Evolutionary conservation across 2,888 invertebrate species (phyloP).

Genomic region (Heliconius sara): DNA sequence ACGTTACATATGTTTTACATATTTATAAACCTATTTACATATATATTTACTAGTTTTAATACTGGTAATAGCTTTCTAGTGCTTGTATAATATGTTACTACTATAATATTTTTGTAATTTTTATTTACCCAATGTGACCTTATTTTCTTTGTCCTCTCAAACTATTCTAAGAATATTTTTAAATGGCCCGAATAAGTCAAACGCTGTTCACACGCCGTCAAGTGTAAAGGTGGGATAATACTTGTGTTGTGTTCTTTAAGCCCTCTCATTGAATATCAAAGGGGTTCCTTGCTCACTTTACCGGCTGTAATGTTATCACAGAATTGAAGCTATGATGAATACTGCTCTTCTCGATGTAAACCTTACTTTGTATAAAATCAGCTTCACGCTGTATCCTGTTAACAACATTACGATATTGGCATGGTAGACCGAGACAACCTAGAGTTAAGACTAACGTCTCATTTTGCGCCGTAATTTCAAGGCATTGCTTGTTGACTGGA

Average conservation of each 20-base stretch:
- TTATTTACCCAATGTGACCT: conserved; percentile 7
- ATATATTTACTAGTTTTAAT: not conserved
- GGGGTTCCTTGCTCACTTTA: conserved; percentile 40
- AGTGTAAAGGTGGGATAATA: conserved; percentile 43
- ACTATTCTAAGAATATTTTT: conserved; percentile 2
- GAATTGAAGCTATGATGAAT: not conserved
- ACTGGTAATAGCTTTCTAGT: not conserved
- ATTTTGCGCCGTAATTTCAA: too few species aligned
- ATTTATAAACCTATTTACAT: not conserved
- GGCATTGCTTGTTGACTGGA: too few species aligned
- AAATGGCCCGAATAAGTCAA: conserved; percentile 34
- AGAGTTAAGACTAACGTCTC: too few species aligned
- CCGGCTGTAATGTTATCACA: conserved; percentile 33
- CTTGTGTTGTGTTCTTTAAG: conserved; percentile 34
- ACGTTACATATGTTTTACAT: not conserved
- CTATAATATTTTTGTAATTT: not conserved
- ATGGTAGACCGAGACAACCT: too few species aligned
- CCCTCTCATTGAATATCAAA: conserved; percentile 45
- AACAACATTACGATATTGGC: too few species aligned
- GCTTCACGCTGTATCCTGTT: too few species aligned
- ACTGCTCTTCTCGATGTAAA: not conserved
- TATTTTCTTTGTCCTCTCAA: conserved; percentile 8
- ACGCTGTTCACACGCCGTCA: conserved; percentile 44
- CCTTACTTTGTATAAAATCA: not conserved
- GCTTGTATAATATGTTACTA: not conserved